A percentile compares a stretch with the other conserved stretches of the same genome.
Conservation (phyloP, 1,140 invertebrate species). For the Daktulosphaira vitifoliae region DNA sequence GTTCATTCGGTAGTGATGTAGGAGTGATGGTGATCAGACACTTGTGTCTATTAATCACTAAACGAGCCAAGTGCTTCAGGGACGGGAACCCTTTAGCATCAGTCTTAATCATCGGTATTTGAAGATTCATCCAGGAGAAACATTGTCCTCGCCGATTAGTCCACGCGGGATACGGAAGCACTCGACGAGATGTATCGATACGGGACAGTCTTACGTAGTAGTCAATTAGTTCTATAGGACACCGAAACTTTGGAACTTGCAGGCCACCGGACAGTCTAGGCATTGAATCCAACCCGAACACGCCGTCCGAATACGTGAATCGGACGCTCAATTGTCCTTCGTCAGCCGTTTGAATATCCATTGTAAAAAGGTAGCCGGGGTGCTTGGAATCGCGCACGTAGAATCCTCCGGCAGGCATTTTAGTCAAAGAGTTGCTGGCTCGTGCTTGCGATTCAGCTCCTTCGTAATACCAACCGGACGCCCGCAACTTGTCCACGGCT, state of each 20-base stretch:
- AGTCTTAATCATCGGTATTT: neutral
- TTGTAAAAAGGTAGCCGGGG: conserved; percentile 18
- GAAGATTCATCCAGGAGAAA: conserved; percentile 13
- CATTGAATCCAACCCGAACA: conserved; percentile 18
- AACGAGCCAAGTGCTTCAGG: conserved; percentile 14
- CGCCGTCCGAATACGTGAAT: conserved; percentile 18
- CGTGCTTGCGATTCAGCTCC: neutral
- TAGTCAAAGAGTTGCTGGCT: neutral
- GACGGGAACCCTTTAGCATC: conserved; percentile 4
- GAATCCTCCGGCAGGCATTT: conserved; percentile 10
- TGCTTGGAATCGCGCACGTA: conserved; percentile 18
- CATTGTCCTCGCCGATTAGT: neutral
- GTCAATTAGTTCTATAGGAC: conserved; percentile 22
- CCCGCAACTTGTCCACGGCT: neutral
- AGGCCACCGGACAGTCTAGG: neutral
- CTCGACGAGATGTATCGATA: neutral
- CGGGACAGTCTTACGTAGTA: conserved; percentile 22
- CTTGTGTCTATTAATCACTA: conserved; percentile 19
- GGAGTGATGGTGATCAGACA: conserved; percentile 2
- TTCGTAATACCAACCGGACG: conserved; percentile 28
- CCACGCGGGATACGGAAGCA: conserved; percentile 16
- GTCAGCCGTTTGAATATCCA: conserved; percentile 4
- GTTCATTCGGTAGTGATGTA: conserved; percentile 24
- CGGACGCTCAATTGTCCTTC: neutral
- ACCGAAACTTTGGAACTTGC: conserved; percentile 1